Base-by-base conservation (phyloP, 1,140 invertebrate species). In the Pseudachorutes palmiensis region DNA sequence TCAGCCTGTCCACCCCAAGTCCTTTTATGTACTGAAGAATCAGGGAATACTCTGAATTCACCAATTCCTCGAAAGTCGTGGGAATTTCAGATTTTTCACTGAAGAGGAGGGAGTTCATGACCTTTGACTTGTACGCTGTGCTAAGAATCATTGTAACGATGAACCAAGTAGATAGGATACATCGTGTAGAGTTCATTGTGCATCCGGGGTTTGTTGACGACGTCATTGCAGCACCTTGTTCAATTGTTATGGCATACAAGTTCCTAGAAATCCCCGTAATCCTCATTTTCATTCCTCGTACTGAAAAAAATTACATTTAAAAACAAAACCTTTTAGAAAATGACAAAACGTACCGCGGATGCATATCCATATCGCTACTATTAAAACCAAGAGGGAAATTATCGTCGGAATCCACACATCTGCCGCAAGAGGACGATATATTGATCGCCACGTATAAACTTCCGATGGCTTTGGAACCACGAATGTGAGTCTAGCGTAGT, bases 401-500 rank as follows among this genome's bases (percentile, higher is more conserved):
- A 61, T 1, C 41, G 32, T 24, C 16, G 36, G 5, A 3, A 48
- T 16, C 72, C 72, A 73, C 1, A 73, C 45, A 26, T 14, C 14
- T n/a, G 51, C 2, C 1, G n/a, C 22, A 16, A 71, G 51, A 5
- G 70, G 70, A 49, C 67, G 63, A 30, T 33, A 64, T 30, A 73
- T 65, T 1, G 70, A 45, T 57, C 66, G 58, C 70, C 72, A 71
- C 9, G 65, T 49, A 31, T 30, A 60, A 26, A 45, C 36, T n/a
- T 59, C 16, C 31, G 22, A 24, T 0, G 72, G 69, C 26, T 22
- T 49, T 33, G 63, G 70, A 1, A 67, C 69, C 5, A 62, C 60
- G 58, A 72, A 73, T 16, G 64, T 72, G 0, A 73, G 49, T 62
- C 67, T 63, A 29, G 64, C 70, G 36, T 71, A 71, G 0, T 67